Conservation (phyloP, 2,797 vertebrate genomes). For the Spondyliosoma cantharus region DNA sequence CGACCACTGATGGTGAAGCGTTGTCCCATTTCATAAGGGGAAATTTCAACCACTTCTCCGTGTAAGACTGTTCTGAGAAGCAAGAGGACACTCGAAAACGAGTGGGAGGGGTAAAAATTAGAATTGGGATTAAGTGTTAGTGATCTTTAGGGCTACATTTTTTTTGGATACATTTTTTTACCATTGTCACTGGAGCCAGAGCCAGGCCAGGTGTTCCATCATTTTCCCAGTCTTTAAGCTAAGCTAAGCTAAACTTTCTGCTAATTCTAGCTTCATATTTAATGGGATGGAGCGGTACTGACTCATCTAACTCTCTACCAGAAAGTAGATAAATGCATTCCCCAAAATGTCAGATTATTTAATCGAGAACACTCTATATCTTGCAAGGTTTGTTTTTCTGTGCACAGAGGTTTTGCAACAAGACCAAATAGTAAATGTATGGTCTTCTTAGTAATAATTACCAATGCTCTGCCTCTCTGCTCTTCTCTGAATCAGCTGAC, state of each 20-base stretch:
- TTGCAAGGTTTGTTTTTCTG: neutral
- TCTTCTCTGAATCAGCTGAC: conserved; percentile 13
- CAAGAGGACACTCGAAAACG: no score
- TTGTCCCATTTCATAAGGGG: no score
- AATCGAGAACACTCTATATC: neutral
- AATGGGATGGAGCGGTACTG: neutral
- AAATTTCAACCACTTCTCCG: no score
- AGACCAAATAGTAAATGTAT: conserved; percentile 4
- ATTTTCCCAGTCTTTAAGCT: neutral
- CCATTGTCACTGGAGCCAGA: neutral
- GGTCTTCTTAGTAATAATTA: conserved; percentile 8
- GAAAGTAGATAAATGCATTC: neutral
- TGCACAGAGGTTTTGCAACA: neutral
- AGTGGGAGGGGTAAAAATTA: no score
- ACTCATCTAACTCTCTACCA: neutral
- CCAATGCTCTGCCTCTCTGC: conserved; percentile 15
- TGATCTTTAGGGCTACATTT: neutral
- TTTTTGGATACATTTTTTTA: neutral
- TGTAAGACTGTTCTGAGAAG: no score
- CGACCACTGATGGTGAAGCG: no score
- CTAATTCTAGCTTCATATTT: neutral
- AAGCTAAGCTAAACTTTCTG: conserved; percentile 1
- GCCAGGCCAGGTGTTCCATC: neutral
- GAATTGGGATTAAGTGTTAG: no score
- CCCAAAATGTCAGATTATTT: neutral